A percentile compares a stretch with the other conserved stretches of the same genome.
phyloP scores from a whole-genome alignment of 2,113 vertebrate species.

The Amazona vittata region DNA sequence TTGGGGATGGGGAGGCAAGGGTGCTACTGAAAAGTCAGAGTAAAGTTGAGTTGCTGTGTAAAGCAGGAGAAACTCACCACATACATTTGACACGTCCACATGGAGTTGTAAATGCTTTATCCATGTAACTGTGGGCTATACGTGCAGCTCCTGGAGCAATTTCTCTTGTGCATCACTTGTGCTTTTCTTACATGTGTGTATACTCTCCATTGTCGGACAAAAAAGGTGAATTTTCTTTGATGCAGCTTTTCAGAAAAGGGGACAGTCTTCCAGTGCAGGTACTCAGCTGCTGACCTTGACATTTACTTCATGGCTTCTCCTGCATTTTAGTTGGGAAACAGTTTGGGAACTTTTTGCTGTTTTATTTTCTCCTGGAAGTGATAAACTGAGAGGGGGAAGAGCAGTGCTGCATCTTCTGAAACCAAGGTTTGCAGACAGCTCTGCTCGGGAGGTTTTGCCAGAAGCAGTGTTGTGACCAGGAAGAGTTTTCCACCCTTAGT shows the following conservation, averaged over 20 bases:
- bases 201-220: neutral
- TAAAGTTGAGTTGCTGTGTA: neutral
- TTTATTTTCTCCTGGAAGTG: neutral
- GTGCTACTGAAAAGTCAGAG: neutral
- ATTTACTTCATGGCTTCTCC: neutral
- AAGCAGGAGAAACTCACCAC: neutral
- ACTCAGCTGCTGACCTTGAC: neutral
- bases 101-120: neutral
- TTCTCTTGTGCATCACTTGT: neutral
- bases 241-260: neutral
- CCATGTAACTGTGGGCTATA: neutral
- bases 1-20: neutral
- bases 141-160: accelerated
- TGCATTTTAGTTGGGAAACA: neutral
- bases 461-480: neutral
- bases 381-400: neutral
- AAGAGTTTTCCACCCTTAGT: neutral
- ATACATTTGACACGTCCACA: neutral
- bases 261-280: neutral
- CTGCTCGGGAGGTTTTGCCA: neutral
- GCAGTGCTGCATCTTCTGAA: neutral
- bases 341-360: neutral
- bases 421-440: neutral
- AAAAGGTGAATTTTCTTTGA: neutral
- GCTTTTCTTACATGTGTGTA: neutral